phyloP scores from a whole-genome alignment of 2,113 vertebrate genomes.

The Lethenteron reissneri region DNA sequence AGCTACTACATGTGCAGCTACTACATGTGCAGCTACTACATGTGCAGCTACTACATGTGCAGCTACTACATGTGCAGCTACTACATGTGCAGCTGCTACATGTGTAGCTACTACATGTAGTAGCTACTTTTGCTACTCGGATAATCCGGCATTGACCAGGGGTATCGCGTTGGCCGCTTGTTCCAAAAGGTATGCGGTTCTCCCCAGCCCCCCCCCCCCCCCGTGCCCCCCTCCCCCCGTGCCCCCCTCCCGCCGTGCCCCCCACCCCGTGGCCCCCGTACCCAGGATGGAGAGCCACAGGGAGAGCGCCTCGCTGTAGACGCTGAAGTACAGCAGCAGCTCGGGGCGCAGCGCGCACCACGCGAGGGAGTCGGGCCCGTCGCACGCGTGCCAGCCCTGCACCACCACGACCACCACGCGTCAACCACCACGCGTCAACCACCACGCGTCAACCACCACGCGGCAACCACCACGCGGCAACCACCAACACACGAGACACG shows the following conservation, averaged over 20 bases:
- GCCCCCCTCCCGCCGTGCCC: neutral
- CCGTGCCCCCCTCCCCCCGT: neutral
- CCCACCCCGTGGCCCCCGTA: neutral
- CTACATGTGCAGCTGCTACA: too few species aligned
- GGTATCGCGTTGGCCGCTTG: neutral
- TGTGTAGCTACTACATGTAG: neutral
- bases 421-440: too few species aligned
- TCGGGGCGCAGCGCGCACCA: conserved; percentile 3
- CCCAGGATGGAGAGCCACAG: neutral
- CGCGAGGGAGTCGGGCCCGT: conserved; percentile 4
- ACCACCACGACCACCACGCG: neutral
- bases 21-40: too few species aligned
- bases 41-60: too few species aligned
- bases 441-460: too few species aligned
- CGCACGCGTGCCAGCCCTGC: conserved; percentile 2
- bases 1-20: too few species aligned
- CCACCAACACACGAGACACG: too few species aligned
- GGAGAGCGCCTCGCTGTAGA: conserved; percentile 2
- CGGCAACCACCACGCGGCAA: too few species aligned
- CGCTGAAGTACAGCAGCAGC: conserved; percentile 5
- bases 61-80: too few species aligned
- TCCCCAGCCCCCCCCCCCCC: neutral
- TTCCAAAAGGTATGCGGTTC: neutral
- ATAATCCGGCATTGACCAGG: neutral
- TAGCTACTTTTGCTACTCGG: neutral